phyloP scores from a whole-genome alignment of 2,113 vertebrate species.

The Neotragus pygmaeus region DNA sequence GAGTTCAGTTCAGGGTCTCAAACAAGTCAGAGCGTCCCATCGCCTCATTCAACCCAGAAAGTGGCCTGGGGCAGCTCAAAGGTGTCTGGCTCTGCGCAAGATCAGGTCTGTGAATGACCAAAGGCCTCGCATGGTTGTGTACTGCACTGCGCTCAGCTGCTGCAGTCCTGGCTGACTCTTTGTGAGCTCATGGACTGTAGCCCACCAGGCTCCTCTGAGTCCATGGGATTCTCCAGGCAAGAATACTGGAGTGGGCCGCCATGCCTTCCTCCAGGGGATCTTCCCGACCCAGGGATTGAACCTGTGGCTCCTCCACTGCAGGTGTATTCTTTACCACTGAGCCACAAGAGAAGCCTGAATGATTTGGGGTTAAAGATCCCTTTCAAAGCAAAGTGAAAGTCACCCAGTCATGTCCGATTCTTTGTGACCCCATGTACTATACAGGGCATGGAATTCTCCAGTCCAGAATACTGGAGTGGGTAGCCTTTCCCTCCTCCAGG shows the following conservation, averaged over 20 bases:
- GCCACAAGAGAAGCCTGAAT: neutral
- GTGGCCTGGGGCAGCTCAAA: fast-evolving
- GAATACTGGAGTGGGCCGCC: neutral
- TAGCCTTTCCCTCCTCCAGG: neutral
- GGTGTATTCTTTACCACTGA: neutral
- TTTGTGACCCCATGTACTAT: neutral
- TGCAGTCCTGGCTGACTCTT: fast-evolving
- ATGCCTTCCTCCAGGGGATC: neutral
- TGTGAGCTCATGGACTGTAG: fast-evolving
- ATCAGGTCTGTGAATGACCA: neutral
- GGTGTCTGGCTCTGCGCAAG: fast-evolving
- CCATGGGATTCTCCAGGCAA: neutral
- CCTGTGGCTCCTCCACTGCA: neutral
- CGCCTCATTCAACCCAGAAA: fast-evolving
- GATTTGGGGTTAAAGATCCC: neutral
- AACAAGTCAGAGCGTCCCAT: fast-evolving
- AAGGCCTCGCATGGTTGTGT: fast-evolving
- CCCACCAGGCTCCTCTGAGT: neutral
- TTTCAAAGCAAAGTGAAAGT: neutral
- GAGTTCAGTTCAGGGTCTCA: fast-evolving
- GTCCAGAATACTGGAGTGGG: neutral
- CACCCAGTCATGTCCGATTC: fast-evolving
- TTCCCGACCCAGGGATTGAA: fast-evolving
- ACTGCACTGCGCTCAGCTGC: neutral
- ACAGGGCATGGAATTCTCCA: neutral